A percentile compares a stretch with the other conserved stretches of the same genome.
phyloP scores from a whole-genome alignment of 2,888 invertebrate genomes.

The Leistus spinibarbis region DNA sequence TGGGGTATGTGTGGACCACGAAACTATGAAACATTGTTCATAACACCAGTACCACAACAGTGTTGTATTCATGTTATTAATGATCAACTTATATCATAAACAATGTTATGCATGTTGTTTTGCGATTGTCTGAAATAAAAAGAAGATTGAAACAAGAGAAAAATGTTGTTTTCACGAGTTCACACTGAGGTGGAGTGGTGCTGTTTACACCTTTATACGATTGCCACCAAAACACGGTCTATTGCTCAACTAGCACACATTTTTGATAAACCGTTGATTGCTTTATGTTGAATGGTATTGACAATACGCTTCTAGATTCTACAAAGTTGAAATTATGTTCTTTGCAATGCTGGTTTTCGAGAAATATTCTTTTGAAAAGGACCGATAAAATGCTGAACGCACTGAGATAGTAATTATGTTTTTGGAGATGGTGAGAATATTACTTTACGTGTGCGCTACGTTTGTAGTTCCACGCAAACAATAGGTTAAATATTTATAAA shows the following conservation, averaged over 20 bases:
- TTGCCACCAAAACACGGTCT: no score
- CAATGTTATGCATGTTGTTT: slow-evolving; percentile 27
- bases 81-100: slow-evolving; percentile 27
- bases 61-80: slow-evolving; percentile 20
- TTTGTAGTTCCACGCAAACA: slow-evolving; percentile 3
- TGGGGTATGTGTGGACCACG: neutral
- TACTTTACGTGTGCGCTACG: neutral
- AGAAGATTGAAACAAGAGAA: neutral
- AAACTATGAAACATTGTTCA: neutral
- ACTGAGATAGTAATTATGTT: no score
- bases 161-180: slow-evolving; percentile 18
- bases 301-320: no score
- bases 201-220: neutral
- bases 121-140: slow-evolving; percentile 5
- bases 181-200: slow-evolving; percentile 3
- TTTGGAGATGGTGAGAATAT: neutral
- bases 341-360: no score
- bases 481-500: slow-evolving; percentile 29
- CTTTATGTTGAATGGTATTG: no score
- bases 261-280: no score
- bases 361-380: no score
- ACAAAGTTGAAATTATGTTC: no score
- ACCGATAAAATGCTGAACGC: no score
- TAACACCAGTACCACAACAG: neutral
- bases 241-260: no score